Base-by-base conservation (phyloP, 2,888 invertebrate genomes). In the Platycnemis pennipes region DNA sequence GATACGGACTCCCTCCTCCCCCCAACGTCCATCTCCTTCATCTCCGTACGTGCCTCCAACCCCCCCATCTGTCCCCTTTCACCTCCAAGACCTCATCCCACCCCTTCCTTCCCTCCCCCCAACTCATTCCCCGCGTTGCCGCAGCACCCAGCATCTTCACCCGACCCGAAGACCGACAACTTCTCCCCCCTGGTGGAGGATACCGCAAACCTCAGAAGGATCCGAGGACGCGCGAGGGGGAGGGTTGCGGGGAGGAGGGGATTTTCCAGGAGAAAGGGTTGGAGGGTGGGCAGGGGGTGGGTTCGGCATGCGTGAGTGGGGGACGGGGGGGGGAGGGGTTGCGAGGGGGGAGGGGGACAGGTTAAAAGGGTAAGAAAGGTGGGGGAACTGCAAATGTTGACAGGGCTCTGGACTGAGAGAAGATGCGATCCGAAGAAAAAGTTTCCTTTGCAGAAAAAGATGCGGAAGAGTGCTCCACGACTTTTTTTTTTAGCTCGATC, bases 121-220 rank as follows among this genome's bases (percentile, higher is more conserved):
- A n/a, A 22, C 45, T 45, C 44, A 11, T 31, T 16, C 53, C 53
- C 37, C 31, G 8, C 37, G 22, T 22, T n/a, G 44, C 44, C n/a
- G 63, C 63, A 56, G 56, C 89, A 56, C 91, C 77, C 77, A 13
- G 31, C 31, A 13, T n/a, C 63, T 22, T n/a, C 22, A 4, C n/a
- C 63, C 63, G 63, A 63, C 49, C 91, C 53, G 91, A 91, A 91
- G 91, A 91, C 91, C 91, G 91, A 56, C 91, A 91, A 91, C 91
- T 91, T 69, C 91, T 91, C 91, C 91, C 91, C 91, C 91, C 91
- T 91, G 63, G 91, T 45, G 91, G 91, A 77, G 63, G 44, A 56
- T 56, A 91, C 91, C 91, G 91, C 91, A 91, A 91, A 91, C 91
- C 91, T 91, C 91, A 63, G 91, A 63, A 69, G 63, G 91, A 91